Percentiles rank a stretch among this genome's conserved stretches.
These are phyloP conservation scores for Amyelois transitella DNA, from an alignment of 1,140 invertebrate species.

Conservation along the genomic window DNA sequence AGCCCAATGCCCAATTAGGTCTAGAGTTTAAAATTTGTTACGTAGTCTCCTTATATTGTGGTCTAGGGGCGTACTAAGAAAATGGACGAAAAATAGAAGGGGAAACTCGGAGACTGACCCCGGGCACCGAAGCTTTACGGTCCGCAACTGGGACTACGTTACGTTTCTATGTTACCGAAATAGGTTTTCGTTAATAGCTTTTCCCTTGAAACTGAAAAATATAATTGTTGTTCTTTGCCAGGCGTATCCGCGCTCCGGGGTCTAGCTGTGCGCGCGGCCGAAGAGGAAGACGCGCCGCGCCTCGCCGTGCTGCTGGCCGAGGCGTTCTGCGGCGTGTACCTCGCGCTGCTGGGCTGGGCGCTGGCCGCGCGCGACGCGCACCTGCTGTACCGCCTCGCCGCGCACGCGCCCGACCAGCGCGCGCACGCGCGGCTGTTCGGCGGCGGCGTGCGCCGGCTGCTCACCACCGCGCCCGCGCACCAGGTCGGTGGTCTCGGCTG, in stretches of 20 bases:
- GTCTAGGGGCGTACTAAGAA: background rate
- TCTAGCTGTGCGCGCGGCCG: constrained; percentile 92
- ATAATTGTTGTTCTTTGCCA: too few relatives aligned
- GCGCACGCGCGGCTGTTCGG: constrained; percentile 95
- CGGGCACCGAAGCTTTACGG: too few relatives aligned
- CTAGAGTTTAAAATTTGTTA: background rate
- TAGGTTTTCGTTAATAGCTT: background rate
- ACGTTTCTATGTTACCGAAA: background rate
- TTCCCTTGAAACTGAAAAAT: background rate
- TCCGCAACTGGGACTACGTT: background rate
- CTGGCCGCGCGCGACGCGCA: constrained; percentile 96
- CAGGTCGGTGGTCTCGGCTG: too few relatives aligned
- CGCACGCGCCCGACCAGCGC: constrained; percentile 85
- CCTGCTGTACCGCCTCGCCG: constrained; percentile 91
- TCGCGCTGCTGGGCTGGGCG: constrained; percentile 94
- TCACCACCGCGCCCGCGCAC: constrained; percentile 80
- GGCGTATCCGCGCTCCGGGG: constrained; percentile 93
- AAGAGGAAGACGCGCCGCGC: constrained; percentile 96
- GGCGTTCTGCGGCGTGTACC: constrained; percentile 93
- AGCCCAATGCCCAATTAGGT: background rate
- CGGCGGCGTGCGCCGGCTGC: constrained; percentile 93
- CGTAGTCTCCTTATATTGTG: background rate
- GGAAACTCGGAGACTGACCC: background rate
- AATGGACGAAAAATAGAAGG: background rate
- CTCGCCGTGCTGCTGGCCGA: constrained; percentile 94